Evolutionary conservation across 2,113 vertebrate genomes (phyloP).

Genomic region (Labeo rohita): DNA sequence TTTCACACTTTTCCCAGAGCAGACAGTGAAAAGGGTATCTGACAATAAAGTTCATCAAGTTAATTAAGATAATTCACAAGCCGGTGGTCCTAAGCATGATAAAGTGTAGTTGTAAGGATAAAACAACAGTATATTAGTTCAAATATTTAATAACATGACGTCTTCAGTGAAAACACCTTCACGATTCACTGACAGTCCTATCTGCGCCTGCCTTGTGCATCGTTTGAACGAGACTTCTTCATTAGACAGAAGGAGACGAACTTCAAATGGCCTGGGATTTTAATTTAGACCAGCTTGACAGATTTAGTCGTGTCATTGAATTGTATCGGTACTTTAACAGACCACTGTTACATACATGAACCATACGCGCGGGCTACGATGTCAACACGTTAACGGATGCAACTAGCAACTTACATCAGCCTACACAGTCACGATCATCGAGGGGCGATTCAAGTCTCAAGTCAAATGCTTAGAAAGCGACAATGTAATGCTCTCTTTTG

Average conservation of each 20-base stretch:
- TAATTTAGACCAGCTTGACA: neutral
- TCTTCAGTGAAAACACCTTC: conserved; percentile 7
- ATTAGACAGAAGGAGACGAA: neutral
- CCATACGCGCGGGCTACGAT: neutral
- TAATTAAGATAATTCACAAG: neutral
- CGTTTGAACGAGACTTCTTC: neutral
- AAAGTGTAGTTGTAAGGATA: neutral
- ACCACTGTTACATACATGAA: neutral
- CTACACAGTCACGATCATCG: conserved; percentile 32
- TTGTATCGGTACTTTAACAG: neutral
- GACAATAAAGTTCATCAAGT: conserved; percentile 19
- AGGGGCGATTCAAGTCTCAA: neutral
- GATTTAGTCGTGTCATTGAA: neutral
- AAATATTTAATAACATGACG: neutral
- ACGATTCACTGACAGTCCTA: conserved; percentile 12
- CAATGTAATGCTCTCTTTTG: conserved; percentile 4
- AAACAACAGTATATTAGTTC: neutral
- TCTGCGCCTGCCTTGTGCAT: neutral
- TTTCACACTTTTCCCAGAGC: conserved; percentile 5
- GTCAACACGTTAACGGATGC: conserved; percentile 1
- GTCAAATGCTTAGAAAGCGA: conserved; percentile 9
- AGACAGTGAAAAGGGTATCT: neutral
- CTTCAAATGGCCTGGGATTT: conserved; percentile 24
- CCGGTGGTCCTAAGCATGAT: neutral
- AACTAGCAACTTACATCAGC: conserved; percentile 29